Evolutionary conservation across 2,888 invertebrate genomes (phyloP).

Genomic region (Brachynemurus nebulosus): DNA sequence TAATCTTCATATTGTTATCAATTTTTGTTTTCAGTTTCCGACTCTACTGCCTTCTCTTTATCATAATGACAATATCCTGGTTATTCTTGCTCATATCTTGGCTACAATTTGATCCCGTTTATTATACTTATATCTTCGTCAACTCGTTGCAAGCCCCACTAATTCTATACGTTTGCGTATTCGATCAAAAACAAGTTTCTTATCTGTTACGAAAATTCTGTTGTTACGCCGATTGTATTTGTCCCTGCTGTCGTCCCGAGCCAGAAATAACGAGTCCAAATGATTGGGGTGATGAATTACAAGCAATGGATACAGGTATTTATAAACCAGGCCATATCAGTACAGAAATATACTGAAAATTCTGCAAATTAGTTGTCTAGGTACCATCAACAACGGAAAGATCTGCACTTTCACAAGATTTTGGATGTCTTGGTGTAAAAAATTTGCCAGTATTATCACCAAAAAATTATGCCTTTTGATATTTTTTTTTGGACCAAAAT

Average conservation of each 20-base stretch:
- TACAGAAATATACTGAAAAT: no score
- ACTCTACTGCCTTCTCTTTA: slow-evolving; percentile 59
- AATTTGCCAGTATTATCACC: no score
- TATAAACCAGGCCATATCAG: no score
- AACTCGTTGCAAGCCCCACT: slow-evolving; percentile 64
- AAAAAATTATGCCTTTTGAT: no score
- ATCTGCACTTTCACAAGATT: no score
- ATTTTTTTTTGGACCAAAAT: no score
- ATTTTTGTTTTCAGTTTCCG: slow-evolving; percentile 51
- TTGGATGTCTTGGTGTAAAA: no score
- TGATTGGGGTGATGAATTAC: slow-evolving; percentile 83
- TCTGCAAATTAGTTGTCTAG: no score
- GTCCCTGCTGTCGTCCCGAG: slow-evolving; percentile 40
- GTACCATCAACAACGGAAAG: no score
- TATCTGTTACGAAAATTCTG: slow-evolving; percentile 67
- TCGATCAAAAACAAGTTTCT: slow-evolving; percentile 65
- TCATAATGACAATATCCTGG: slow-evolving; percentile 65
- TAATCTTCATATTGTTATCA: no score
- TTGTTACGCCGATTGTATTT: slow-evolving; percentile 45
- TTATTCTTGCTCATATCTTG: slow-evolving; percentile 63
- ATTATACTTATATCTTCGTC: slow-evolving; percentile 60
- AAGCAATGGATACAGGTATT: slow-evolving; percentile 62
- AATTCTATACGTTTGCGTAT: slow-evolving; percentile 61
- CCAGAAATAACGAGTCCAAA: slow-evolving; percentile 41
- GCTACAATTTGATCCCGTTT: slow-evolving; percentile 54